These are phyloP conservation scores for Galeruca laticollis DNA, from an alignment of 2,888 invertebrate species.

Conservation along the genomic window DNA sequence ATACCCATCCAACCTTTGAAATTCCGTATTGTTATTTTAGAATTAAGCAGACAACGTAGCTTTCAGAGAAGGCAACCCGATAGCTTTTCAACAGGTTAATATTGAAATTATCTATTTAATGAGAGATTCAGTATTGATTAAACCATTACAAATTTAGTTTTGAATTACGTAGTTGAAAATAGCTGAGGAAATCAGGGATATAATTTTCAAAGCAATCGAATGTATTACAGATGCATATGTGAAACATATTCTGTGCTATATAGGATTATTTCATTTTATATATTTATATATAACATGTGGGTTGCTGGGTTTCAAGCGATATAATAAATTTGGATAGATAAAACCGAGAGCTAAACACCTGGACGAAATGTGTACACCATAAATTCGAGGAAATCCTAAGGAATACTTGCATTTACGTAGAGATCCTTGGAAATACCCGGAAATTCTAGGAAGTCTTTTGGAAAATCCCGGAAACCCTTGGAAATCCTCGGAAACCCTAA, in stretches of 20 bases:
- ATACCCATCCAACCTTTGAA: constrained; percentile 22
- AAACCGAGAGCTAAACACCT: no score
- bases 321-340: no score
- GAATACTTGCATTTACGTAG: no score
- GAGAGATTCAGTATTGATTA: constrained; percentile 51
- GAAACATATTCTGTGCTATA: background rate
- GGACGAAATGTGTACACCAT: no score
- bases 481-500: no score
- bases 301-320: no score
- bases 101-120: constrained; percentile 52
- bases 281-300: no score
- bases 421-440: no score
- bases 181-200: background rate
- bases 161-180: constrained; percentile 10
- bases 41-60: constrained; percentile 40
- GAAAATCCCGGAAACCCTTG: no score
- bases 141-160: constrained; percentile 49
- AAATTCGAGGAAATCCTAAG: no score
- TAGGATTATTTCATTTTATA: no score
- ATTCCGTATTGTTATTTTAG: constrained; percentile 42
- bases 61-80: constrained; percentile 46
- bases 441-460: no score
- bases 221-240: background rate
- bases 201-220: background rate
- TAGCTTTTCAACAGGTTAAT: constrained; percentile 53